Evolutionary conservation across 2,888 invertebrate genomes (phyloP), one percentile per base, ranked within the genome.

Genomic region (Fabriciana adippe): DNA sequence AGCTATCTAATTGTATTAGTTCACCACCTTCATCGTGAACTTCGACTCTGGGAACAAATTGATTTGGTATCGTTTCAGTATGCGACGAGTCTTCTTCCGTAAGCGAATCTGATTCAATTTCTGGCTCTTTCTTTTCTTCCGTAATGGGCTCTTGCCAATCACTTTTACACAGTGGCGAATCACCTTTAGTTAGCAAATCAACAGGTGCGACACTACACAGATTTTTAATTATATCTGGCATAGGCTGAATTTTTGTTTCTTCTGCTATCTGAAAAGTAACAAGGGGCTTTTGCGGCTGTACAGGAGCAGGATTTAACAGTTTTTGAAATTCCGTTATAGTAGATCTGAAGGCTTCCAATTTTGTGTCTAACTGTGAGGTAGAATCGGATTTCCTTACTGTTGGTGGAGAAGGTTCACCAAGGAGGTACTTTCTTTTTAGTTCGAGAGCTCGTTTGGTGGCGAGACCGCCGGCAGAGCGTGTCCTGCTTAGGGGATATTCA

Each of bases 301-400:
- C 94, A 0, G 95, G 93, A 0, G 97, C 96, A 0, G 97, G 97
- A 83, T 97, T 96, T 53, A 97, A 85, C 74, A 97, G 89, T 80
- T 97, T 97, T 79, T 98, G 98, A 80, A 97, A 96, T 81, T 97
- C 97, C 0, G 97, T 96, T 70, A 98, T 98, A 76, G 95, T 96
- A 48, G 96, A 96, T 73, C 97, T 95, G 81, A 98, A 96, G 70
- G 95, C 96, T 87, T 96, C 95, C 68, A 98, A 94, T 83, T 96
- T 96, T 6, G 96, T 96, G 82, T 97, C 97, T 51, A 97, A 93
- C 71, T 96, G 96, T 0, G 97, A 96, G 6, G 97, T 95, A 66
- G 97, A 97, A 64, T 96, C 97, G 0, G 97, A 97, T 81, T 97
- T 96, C 75, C 96, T 94, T 31, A 97, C 96, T 31, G 95, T 94